Base-by-base conservation (phyloP, 2,113 vertebrate genomes). In the Periophthalmodon schlosseri region DNA sequence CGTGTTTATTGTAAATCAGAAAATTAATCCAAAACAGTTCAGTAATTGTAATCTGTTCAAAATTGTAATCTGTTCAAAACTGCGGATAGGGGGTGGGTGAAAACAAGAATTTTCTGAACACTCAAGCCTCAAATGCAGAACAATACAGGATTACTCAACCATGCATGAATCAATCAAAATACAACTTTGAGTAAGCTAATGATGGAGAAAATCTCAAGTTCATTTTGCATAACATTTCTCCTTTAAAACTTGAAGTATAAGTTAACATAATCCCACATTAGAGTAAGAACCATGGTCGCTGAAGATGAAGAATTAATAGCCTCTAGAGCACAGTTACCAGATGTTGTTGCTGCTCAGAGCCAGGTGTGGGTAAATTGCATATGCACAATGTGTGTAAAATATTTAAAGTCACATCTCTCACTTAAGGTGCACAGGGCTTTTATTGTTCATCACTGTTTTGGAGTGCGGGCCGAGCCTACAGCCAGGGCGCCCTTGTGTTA, bases 321-420 rank as follows among this genome's bases (percentile, higher is more conserved):
- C 89, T 90, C 89, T 90, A 87, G 91, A 93, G 91, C 87, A 94
- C 92, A 88, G 90, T 89, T 77, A 86, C 83, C 93, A 94, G 91
- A 92, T 92, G 92, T 92, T 92, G 83, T 89, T 91, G 83, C 87
- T 90, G 81, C 90, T 89, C 74, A 88, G 80, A 88, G 88, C 83
- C 92, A 94, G 93, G 89, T 94, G 92, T 91, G 86, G 87, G 87
- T 73, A 88, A 91, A 92, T 91, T 91, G 86, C 91, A 89, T 90
- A 91, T 87, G 90, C 87, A 92, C 87, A 87, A 89, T 92, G 90
- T 90, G 89, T 90, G 87, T 92, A 92, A 93, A 94, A 94, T 94
- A 94, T 94, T 94, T 94, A 94, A 93, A 93, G 86, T 93, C 84
- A 90, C 91, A 92, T 94, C 92, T 92, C 88, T 91, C 92, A 93